Evolutionary conservation across 1,140 invertebrate species (phyloP), one percentile per base, ranked within the genome.

Genomic region (Calycopis cecrops): DNA sequence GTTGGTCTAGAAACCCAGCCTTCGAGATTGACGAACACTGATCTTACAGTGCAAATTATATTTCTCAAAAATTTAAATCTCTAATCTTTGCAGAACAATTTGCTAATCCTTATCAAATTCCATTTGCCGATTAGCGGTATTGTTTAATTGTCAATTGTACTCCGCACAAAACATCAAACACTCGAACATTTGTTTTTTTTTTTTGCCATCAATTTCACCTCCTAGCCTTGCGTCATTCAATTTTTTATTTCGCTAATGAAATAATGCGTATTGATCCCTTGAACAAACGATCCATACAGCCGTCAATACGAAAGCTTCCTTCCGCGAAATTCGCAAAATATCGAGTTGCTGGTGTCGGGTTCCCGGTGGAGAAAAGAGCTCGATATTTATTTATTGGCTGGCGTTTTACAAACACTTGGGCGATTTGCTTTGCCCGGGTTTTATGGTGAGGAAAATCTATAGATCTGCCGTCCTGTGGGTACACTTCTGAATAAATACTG

Each of bases 241-340:
- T 18, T 48, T 49, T 44, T 14, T 47, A 12, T 48, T 37, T 38
- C 35, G 17, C 18, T 9, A 4, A 37, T 11, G 42, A 52, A 40
- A 38, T 17, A 37, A 16, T 35, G 9, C 12, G 50, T 8, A 52
- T 37, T 40, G 50, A 52, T 21, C 50, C 14, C 49, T 52, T 3
- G 21, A 28, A 28, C 21, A 28, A 28, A 28, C 21, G 50, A 52
- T 21, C 50, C 14, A 49, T 52, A 56, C 51, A 37, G 56, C 21
- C 12, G 40, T 42, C 52, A 9, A 52, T 57, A 53, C 50, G 48
- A 44, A 37, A 48, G 66, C 64, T 80, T 76, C 73, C 77, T 83
- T 80, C 79, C 74, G 72, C 65, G 76, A 77, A 83, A 50, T 62
- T 47, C 50, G 63, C 63, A 73, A 75, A 76, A 66, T 79, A 74